Evolutionary conservation across 1,140 invertebrate genomes (phyloP).

Genomic region (Eueides isabella): DNA sequence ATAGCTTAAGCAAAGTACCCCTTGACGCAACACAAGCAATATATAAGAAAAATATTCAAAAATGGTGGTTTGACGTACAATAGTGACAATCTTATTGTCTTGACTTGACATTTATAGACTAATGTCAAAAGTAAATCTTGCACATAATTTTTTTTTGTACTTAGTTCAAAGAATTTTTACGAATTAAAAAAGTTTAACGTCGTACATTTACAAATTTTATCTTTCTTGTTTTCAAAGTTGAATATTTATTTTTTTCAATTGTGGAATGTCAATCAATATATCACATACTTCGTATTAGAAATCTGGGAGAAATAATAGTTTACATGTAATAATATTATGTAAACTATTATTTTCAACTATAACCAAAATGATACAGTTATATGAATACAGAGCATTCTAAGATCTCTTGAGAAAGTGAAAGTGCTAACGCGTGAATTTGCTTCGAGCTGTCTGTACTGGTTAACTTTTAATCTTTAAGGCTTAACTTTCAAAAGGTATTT

Average conservation of each 20-base stretch:
- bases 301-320: neutral
- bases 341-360: conserved; percentile 36
- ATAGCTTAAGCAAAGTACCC: too few relatives aligned
- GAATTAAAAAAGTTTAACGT: neutral
- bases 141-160: neutral
- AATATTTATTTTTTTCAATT: neutral
- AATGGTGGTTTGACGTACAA: neutral
- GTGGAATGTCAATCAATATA: neutral
- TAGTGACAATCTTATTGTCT: neutral
- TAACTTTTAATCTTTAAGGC: neutral
- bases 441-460: neutral
- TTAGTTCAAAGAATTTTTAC: conserved; percentile 1
- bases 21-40: neutral
- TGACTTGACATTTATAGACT: neutral
- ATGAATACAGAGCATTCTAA: conserved; percentile 36
- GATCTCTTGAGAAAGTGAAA: conserved; percentile 48
- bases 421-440: conserved; percentile 43
- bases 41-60: neutral
- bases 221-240: neutral
- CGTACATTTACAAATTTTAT: neutral
- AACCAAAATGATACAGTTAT: conserved; percentile 34
- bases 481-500: neutral
- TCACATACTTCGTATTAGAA: neutral
- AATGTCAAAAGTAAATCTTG: conserved; percentile 7
- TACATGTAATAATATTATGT: conserved; percentile 34